Conservation (phyloP, 1,140 invertebrate genomes). For the Thaumatotibia leucotreta region DNA sequence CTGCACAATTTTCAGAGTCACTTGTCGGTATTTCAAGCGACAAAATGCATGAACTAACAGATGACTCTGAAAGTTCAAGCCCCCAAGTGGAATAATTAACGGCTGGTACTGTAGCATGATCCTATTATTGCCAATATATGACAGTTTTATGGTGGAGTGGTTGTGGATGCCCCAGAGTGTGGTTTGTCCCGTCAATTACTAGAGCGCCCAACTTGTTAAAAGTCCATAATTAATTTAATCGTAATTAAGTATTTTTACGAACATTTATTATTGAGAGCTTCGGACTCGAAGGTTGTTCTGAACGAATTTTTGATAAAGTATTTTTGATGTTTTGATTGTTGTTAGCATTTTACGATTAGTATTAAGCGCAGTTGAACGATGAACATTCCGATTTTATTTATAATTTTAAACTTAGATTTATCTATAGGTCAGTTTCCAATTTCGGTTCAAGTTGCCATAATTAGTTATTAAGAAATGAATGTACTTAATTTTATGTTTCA, state of each 20-base stretch:
- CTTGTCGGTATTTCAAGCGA: too few relatives aligned
- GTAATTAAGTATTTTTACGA: conserved; percentile 52
- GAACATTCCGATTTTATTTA: conserved; percentile 65
- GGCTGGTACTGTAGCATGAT: conserved; percentile 24
- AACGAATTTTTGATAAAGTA: conserved; percentile 69
- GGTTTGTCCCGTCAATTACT: conserved; percentile 65
- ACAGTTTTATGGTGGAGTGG: conserved; percentile 21
- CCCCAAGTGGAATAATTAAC: too few relatives aligned
- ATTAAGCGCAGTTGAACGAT: conserved; percentile 25
- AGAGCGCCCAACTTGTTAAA: conserved; percentile 52
- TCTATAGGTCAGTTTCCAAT: conserved; percentile 21
- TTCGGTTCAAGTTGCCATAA: conserved; percentile 54
- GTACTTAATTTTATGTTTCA: conserved; percentile 49
- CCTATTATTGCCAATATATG: too few relatives aligned
- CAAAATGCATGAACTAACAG: too few relatives aligned
- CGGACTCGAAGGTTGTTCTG: conserved; percentile 52
- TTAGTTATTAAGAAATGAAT: conserved; percentile 43
- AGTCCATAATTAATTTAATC: conserved; percentile 70
- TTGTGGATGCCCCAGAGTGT: conserved; percentile 34
- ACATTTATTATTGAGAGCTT: conserved; percentile 36
- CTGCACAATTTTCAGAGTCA: too few relatives aligned
- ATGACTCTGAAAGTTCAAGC: too few relatives aligned
- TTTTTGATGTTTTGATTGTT: conserved; percentile 63
- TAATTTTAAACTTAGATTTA: conserved; percentile 31
- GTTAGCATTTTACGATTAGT: conserved; percentile 45